Base-by-base conservation (phyloP, 1,140 invertebrate species). In the Lepidotrigona ventralis region DNA sequence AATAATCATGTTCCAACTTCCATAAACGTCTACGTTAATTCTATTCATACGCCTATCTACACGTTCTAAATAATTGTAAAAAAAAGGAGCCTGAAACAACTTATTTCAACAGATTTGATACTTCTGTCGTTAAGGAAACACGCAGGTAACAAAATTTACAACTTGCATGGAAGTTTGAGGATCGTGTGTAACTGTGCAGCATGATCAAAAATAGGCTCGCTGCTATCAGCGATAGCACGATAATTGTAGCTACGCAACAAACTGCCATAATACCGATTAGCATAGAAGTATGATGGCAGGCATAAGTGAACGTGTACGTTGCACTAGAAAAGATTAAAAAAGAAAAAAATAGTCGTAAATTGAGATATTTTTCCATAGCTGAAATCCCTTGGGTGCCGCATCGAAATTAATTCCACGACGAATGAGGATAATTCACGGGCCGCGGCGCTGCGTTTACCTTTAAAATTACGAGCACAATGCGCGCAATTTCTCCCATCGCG, bases 201-300 rank as follows among this genome's bases (percentile, higher is more conserved):
- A 29, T 54, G 79, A 26, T 15, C n/a, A 63, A 46, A 46, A 75
- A 68, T 72, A 87, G 86, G 51, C 68, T 77, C 46, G 71, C 78
- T 63, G 33, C 85, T 87, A 78, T 77, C 79, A 80, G 72, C n/a
- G n/a, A n/a, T n/a, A n/a, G n/a, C 56, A 82, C 81, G 87, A 85
- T 91, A 92, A 92, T 92, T 91, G 85, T 86, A 84, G 87, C 92
- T 93, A 89, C 88, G 91, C 90, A 93, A 93, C 86, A 79, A 87
- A 76, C 87, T 86, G 85, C 85, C 75, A 82, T 88, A 90, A 89
- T 86, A 89, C 89, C 89, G 91, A 93, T 93, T 93, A 92, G 86
- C 92, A 84, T 79, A 80, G 83, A 84, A 87, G 85, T 90, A 91
- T 87, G 86, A 91, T 88, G 78, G 73, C 46, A 81, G 83, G 33